Evolutionary conservation across 2,888 invertebrate species (phyloP), one percentile per base, ranked within the genome.

Genomic region (Candidula unifasciata): DNA sequence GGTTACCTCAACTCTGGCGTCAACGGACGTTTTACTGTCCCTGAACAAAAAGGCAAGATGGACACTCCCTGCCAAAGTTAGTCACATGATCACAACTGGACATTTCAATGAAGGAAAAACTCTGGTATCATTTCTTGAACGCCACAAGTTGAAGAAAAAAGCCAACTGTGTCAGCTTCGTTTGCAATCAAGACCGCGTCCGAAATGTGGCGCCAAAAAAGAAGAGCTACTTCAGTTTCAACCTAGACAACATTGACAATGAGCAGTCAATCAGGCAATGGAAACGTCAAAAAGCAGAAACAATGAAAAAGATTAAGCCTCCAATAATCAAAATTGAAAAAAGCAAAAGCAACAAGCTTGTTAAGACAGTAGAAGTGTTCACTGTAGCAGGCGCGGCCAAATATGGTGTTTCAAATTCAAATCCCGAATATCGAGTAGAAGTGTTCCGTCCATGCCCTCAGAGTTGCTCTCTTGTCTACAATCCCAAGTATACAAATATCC

Each of bases 1-100:
- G 3, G 27, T 80, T n/a, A 64, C 37, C 18, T 79, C 79, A 8
- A 80, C 80, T 0, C 54, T 84, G 8, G 57, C n/a, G 16, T 78
- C 68, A 30, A 84, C 84, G 30, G 78, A 88, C 27, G 88, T 91
- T 18, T 81, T 82, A 0, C 89, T 90, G 71, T 91, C 91, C 0
- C 85, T 91, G n/a, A 91, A 90, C 86, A 91, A 91, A 79, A 90
- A 88, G 80, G 84, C 88, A 13, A 79, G 91, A 78, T 91, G 91
- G 91, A 78, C 78, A 8, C 80, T 91, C 0, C 91, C 91, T 2
- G 82, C 87, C 0, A 78, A 86, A 3, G 77, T 91, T 0, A 88
- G 88, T 74, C 82, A 87, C 27, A 86, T 88, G 27, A 89, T 89
- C 69, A 71, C 66, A 35, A 44, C 60, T 1, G 79, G 78, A 33